Evolutionary conservation across 2,113 vertebrate species (phyloP).

Genomic region (Leuciscus idus): DNA sequence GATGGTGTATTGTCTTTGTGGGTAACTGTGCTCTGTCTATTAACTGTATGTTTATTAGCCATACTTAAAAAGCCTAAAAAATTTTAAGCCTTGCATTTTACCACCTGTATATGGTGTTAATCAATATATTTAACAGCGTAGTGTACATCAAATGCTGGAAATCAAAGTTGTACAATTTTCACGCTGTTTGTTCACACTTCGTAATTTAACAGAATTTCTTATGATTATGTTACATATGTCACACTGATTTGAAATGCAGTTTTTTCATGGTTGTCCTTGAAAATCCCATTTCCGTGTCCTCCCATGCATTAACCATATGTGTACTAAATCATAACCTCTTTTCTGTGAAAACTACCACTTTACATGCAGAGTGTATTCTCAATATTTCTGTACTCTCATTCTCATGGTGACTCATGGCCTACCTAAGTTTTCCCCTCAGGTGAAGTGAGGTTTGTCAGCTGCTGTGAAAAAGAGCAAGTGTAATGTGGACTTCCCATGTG

Average conservation of each 20-base stretch:
- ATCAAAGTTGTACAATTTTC: neutral
- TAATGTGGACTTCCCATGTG: conserved; percentile 10
- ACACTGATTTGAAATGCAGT: conserved; percentile 17
- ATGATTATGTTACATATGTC: neutral
- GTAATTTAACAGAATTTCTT: neutral
- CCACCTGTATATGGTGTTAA: neutral
- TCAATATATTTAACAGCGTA: neutral
- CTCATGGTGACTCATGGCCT: neutral
- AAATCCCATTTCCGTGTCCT: neutral
- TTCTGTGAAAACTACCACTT: neutral
- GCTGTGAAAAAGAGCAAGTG: neutral
- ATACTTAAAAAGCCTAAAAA: too few relatives aligned
- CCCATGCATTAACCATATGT: conserved; percentile 9
- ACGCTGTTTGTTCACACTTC: neutral
- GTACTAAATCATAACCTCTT: neutral
- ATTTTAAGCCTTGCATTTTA: neutral
- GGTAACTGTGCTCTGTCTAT: too few relatives aligned
- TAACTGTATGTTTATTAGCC: too few relatives aligned
- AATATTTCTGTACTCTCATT: conserved; percentile 11
- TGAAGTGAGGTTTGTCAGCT: conserved; percentile 9
- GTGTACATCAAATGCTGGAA: neutral
- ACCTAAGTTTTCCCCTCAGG: conserved; percentile 29
- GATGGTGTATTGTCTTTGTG: neutral
- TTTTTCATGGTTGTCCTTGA: conserved; percentile 14
- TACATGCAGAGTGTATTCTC: neutral